phyloP scores from a whole-genome alignment of 1,140 invertebrate genomes.

The Danaus melanippus region DNA sequence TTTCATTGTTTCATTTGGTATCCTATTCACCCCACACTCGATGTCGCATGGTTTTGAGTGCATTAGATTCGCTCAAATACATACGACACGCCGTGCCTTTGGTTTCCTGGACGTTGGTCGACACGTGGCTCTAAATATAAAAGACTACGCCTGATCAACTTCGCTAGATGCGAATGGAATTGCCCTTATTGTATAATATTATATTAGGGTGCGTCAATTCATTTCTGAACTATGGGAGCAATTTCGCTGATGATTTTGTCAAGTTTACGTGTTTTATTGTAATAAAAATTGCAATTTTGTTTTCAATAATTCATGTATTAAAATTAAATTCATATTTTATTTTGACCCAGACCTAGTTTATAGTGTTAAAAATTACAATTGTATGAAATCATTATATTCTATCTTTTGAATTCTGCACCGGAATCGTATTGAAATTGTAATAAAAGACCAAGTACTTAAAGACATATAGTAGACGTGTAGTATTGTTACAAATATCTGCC shows the following conservation, averaged over 20 bases:
- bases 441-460: no score
- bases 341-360: no score
- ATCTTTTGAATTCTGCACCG: no score
- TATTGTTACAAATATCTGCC: no score
- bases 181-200: conserved; percentile 59
- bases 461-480: no score
- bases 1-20: conserved; percentile 36
- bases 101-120: conserved; percentile 60
- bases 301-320: no score
- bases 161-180: conserved; percentile 61
- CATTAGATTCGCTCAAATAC: conserved; percentile 64
- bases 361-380: no score
- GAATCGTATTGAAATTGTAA: no score
- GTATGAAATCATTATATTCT: no score
- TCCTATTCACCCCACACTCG: conserved; percentile 27
- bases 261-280: not conserved
- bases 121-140: conserved; percentile 64
- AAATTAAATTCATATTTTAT: no score
- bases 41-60: conserved; percentile 63
- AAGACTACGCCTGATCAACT: conserved; percentile 65
- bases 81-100: conserved; percentile 34
- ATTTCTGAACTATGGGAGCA: conserved; percentile 23
- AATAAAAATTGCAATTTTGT: no score
- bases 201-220: conserved; percentile 36
- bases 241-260: conserved; percentile 21